Conservation (phyloP, 2,888 invertebrate species). For the Tetramorium bicarinatum region DNA sequence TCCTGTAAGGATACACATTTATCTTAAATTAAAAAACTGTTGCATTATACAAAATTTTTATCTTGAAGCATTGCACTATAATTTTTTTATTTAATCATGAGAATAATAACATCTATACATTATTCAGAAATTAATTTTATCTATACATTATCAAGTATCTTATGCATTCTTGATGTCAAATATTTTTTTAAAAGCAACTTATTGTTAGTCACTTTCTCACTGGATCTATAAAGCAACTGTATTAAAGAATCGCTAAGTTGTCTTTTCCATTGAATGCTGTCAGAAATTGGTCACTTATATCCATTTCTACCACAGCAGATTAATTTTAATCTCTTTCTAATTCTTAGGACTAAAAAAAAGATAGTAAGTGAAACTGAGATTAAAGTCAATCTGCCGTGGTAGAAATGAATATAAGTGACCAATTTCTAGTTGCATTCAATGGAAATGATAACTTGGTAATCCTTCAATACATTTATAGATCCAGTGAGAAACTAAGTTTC, state of each 20-base stretch:
- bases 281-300: background rate
- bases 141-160: background rate
- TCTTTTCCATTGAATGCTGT: background rate
- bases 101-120: background rate
- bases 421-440: too few relatives aligned
- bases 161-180: background rate
- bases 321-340: too few relatives aligned
- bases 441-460: too few relatives aligned
- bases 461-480: too few relatives aligned
- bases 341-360: too few relatives aligned
- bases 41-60: background rate
- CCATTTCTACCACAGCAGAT: too few relatives aligned
- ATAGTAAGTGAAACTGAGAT: too few relatives aligned
- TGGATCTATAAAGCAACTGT: background rate
- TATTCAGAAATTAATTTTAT: slow-evolving; percentile 9
- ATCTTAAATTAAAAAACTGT: background rate
- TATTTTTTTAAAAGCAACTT: background rate
- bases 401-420: too few relatives aligned
- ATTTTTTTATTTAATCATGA: background rate
- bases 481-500: too few relatives aligned
- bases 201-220: too few relatives aligned
- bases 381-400: too few relatives aligned
- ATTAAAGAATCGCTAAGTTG: background rate
- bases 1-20: slow-evolving; percentile 53
- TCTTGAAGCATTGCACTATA: background rate